A percentile compares a stretch with the other conserved stretches of the same genome.
phyloP scores from a whole-genome alignment of 2,797 vertebrate species.

The Australoheros facetus region DNA sequence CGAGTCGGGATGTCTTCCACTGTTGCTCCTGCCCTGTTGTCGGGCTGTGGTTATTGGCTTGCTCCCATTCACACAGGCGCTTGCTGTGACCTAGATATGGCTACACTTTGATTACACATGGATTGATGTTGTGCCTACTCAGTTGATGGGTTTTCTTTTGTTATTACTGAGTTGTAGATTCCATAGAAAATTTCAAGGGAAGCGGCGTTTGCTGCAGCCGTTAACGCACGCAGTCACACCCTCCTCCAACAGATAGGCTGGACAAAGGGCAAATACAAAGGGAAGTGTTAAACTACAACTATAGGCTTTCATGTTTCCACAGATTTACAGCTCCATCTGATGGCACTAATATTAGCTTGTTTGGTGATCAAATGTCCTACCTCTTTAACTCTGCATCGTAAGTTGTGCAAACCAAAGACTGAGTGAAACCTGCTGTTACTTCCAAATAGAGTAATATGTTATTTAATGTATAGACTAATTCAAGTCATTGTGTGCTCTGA shows the following conservation, averaged over 20 bases:
- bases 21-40: conserved; percentile 51
- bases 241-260: conserved; percentile 56
- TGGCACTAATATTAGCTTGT: conserved; percentile 1
- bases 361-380: conserved; percentile 17
- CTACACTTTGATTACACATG: conserved; percentile 57
- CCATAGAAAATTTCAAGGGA: conserved; percentile 30
- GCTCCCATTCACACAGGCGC: conserved; percentile 41
- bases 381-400: not conserved
- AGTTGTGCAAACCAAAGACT: too few relatives aligned
- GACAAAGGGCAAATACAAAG: conserved; percentile 72
- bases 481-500: not conserved
- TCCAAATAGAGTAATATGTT: not conserved
- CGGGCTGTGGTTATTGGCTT: conserved; percentile 43
- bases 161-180: conserved; percentile 34
- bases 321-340: conserved; percentile 24
- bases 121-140: conserved; percentile 44
- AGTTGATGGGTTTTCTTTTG: conserved; percentile 32
- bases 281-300: conserved; percentile 49
- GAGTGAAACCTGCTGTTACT: not conserved
- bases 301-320: conserved; percentile 40
- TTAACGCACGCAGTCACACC: conserved; percentile 64
- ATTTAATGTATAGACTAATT: not conserved
- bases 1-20: conserved; percentile 36
- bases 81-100: conserved; percentile 68
- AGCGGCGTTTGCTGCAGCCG: conserved; percentile 57